These are phyloP conservation scores for Cataglyphis rosenhaueri DNA, from an alignment of 2,888 invertebrate genomes.

Conservation along the genomic window DNA sequence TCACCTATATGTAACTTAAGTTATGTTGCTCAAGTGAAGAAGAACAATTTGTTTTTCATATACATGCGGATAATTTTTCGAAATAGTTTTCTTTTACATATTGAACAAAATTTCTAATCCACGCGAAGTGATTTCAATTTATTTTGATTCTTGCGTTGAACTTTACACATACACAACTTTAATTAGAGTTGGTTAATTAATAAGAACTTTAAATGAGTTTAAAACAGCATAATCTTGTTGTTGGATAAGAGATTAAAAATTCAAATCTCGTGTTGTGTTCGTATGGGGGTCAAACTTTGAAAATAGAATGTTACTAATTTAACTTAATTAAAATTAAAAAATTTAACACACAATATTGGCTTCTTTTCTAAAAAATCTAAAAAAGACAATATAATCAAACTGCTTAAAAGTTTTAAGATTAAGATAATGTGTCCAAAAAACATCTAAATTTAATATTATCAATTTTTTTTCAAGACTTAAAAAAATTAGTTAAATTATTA, in stretches of 20 bases:
- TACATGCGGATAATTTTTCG: not conserved
- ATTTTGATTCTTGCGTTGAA: not conserved
- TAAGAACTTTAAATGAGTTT: slow-evolving; percentile 21
- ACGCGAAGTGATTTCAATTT: not conserved
- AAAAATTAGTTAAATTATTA: not conserved
- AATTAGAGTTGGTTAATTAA: slow-evolving; percentile 25
- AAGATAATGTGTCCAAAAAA: not conserved
- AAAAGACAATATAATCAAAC: not conserved
- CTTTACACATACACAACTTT: not conserved
- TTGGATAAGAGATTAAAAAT: slow-evolving; percentile 24
- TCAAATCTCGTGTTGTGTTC: not conserved
- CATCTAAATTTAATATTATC: not conserved
- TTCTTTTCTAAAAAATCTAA: not conserved
- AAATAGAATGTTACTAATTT: slow-evolving; percentile 5
- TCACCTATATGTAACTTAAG: slow-evolving; percentile 9
- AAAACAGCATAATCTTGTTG: not conserved
- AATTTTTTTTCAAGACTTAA: not conserved
- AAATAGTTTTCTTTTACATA: not conserved
- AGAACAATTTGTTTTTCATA: slow-evolving; percentile 2
- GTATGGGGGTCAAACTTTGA: slow-evolving; percentile 3
- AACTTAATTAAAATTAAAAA: slow-evolving; percentile 8
- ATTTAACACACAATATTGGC: not conserved
- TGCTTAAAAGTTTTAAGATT: not conserved
- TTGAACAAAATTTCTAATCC: slow-evolving; percentile 5
- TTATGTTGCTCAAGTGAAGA: not conserved